Evolutionary conservation across 2,113 vertebrate genomes (phyloP), one percentile per base, ranked within the genome.

Genomic region (Corynorhinus townsendii): DNA sequence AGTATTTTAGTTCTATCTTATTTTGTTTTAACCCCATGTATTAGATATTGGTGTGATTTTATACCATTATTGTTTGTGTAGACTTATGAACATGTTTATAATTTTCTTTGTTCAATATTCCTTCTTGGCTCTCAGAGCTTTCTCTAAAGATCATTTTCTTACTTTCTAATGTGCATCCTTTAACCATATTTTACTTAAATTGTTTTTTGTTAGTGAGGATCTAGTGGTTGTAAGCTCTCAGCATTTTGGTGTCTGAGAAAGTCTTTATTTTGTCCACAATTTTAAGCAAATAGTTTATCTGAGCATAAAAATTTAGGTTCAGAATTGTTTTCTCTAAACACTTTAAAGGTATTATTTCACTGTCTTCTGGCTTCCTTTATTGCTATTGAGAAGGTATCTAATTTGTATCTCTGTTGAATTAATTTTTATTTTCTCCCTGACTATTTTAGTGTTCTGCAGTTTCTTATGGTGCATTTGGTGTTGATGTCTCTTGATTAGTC

Each of bases 141-240:
- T 12, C 38, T 81, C 83, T 12, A 66, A 47, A 93, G 22, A 77
- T 96, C 4, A 92, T 82, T 90, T 92, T 95, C 62, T 90, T 49
- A 82, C 33, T 90, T 93, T 5, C 33, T 86, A 17, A 40, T 73
- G 5, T 73, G 8, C 3, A 71, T 90, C 45, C n/a, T 93, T 87
- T 83, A 64, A 82, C 69, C 12, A 26, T 94, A 28, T 90, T 85
- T 75, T 56, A 86, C 54, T 77, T 28, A 45, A 15, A 26, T 28
- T 43, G 7, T 45, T 10, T 6, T 72, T 30, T 79, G 86, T 75
- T 75, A 47, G 49, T 93, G 43, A 52, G 14, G 24, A 30, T 45
- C 35, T 81, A 69, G 38, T 52, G 15, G 4, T 30, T 92, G 8
- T 79, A 94, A 85, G 45, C 71, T 71, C 45, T 68, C 24, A 64